These are phyloP conservation scores for Stenoptilia bipunctidactyla DNA, from an alignment of 2,888 invertebrate species.

Conservation along the genomic window DNA sequence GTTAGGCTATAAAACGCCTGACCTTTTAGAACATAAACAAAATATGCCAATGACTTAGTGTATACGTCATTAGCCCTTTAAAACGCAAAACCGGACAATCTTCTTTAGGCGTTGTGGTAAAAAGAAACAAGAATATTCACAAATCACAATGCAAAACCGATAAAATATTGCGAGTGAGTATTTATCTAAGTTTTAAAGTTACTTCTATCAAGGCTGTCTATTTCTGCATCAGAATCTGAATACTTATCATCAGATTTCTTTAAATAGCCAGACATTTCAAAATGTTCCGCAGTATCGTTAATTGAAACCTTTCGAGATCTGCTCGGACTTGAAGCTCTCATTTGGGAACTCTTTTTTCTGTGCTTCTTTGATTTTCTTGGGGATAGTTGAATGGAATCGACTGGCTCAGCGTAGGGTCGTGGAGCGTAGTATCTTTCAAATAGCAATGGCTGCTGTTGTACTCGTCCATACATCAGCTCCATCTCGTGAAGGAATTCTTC, in stretches of 20 bases:
- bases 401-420: conserved; percentile 32
- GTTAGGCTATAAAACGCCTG: too few species aligned
- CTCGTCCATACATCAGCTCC: conserved; percentile 79
- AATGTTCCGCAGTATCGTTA: conserved; percentile 42
- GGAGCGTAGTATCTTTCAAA: conserved; percentile 79
- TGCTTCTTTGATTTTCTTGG: conserved; percentile 48
- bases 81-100: too few species aligned
- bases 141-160: too few species aligned
- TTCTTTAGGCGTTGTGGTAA: too few species aligned
- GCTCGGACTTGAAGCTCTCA: conserved; percentile 34
- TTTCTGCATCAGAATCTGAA: conserved; percentile 33
- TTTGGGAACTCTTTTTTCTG: conserved; percentile 26
- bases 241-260: conserved; percentile 43
- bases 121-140: too few species aligned
- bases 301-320: conserved; percentile 48
- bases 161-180: too few species aligned
- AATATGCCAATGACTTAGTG: too few species aligned
- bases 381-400: conserved; percentile 41
- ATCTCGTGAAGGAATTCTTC: conserved; percentile 79
- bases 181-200: too few species aligned
- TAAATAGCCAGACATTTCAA: conserved; percentile 42
- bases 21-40: too few species aligned
- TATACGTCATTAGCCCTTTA: too few species aligned
- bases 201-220: too few species aligned
- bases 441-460: conserved; percentile 77